Conservation (phyloP, 2,797 vertebrate species). For the Antennarius maculatus region DNA sequence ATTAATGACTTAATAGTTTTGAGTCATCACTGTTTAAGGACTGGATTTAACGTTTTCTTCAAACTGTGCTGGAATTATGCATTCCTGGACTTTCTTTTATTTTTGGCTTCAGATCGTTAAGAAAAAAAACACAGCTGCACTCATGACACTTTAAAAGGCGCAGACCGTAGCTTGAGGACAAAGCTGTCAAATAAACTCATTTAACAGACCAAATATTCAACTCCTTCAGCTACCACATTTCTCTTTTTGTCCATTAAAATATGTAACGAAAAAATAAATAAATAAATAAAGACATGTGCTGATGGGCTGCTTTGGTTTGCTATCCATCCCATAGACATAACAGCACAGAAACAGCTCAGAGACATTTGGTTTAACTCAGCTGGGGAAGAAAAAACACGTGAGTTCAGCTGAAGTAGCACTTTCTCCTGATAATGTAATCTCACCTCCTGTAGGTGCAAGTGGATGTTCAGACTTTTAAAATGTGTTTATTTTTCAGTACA, state of each 20-base stretch:
- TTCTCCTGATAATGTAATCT: slow-evolving; percentile 1
- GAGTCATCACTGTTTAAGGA: no score
- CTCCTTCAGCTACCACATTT: not conserved
- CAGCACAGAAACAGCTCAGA: not conserved
- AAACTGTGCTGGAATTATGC: no score
- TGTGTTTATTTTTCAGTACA: no score
- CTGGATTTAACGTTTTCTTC: no score
- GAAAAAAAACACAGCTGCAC: no score
- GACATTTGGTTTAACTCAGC: not conserved
- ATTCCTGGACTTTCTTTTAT: no score
- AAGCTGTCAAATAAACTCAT: slow-evolving; percentile 11
- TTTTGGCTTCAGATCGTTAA: no score
- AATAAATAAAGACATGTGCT: slow-evolving; percentile 1
- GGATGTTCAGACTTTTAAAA: not conserved
- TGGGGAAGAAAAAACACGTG: not conserved
- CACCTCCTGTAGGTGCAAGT: not conserved
- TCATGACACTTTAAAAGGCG: not conserved
- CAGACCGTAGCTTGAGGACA: not conserved
- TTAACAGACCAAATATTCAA: not conserved
- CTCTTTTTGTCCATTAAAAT: slow-evolving; percentile 1
- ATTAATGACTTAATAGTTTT: no score
- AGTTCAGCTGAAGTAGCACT: not conserved
- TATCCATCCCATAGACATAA: not conserved
- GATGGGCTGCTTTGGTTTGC: not conserved
- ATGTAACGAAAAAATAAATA: not conserved